Evolutionary conservation across 2,113 vertebrate genomes (phyloP).

Genomic region (Xyrauchen texanus): DNA sequence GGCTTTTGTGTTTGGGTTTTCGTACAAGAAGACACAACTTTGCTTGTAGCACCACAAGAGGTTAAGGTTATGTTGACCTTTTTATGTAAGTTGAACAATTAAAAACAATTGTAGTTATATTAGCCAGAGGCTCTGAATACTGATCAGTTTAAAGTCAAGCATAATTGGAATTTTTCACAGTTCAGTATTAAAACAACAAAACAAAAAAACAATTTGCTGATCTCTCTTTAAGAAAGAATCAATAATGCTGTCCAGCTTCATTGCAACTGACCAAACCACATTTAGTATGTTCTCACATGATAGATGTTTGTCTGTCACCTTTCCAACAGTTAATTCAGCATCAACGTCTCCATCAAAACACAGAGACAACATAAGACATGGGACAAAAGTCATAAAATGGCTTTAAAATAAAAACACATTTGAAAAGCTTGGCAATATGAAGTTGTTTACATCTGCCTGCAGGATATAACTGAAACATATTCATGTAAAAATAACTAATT

Average conservation of each 20-base stretch:
- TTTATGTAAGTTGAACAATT: background rate
- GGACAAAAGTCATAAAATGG: background rate
- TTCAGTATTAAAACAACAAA: background rate
- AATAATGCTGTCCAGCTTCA: background rate
- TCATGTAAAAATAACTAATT: background rate
- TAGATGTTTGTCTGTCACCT: slow-evolving; percentile 2
- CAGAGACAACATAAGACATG: background rate
- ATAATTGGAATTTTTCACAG: background rate
- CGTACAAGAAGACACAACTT: background rate
- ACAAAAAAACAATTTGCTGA: background rate
- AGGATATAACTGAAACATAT: background rate
- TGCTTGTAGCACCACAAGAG: background rate
- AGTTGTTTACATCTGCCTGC: background rate
- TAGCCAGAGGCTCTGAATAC: background rate
- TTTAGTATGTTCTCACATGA: background rate
- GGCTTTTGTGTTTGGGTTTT: background rate
- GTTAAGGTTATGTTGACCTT: background rate
- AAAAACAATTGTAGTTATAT: background rate
- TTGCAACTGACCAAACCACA: background rate
- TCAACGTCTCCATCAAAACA: slow-evolving; percentile 4
- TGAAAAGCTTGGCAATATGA: slow-evolving; percentile 33
- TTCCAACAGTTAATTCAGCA: slow-evolving; percentile 7
- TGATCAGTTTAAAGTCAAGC: slow-evolving; percentile 14
- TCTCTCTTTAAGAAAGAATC: background rate
- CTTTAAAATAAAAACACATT: background rate